These are phyloP conservation scores for Clarias magur DNA, from an alignment of 2,113 vertebrate species.

Conservation along the genomic window DNA sequence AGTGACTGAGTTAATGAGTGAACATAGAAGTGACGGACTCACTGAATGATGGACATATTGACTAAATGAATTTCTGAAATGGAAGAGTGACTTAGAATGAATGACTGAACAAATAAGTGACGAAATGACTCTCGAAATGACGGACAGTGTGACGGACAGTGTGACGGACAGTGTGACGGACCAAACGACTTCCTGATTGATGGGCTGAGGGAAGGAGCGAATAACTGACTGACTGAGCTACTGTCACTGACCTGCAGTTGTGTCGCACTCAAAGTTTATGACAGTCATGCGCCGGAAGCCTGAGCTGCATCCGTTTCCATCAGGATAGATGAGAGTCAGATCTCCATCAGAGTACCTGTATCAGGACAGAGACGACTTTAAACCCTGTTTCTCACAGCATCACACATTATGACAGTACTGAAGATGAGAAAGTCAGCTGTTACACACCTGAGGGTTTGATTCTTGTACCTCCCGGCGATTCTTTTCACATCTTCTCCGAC, in stretches of 20 bases:
- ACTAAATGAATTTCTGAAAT: background rate
- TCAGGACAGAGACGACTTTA: background rate
- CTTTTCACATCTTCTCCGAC: conserved; percentile 50
- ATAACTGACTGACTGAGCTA: background rate
- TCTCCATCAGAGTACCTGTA: conserved; percentile 93
- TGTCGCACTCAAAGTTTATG: conserved; percentile 91
- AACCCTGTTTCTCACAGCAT: background rate
- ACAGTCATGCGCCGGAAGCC: conserved; percentile 95
- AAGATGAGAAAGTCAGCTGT: background rate
- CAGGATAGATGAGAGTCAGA: conserved; percentile 86
- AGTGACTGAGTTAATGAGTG: background rate
- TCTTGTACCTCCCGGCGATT: conserved; percentile 80
- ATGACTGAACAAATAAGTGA: background rate
- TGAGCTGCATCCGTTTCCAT: conserved; percentile 80
- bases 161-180: too few species aligned
- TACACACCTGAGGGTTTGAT: conserved; percentile 85
- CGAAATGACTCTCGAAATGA: background rate
- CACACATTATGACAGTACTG: background rate
- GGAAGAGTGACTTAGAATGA: background rate
- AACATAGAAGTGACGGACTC: background rate
- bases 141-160: background rate
- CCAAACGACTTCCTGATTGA: background rate
- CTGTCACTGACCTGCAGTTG: conserved; percentile 78
- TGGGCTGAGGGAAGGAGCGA: background rate
- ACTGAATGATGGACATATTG: background rate